Percentiles rank a stretch among this genome's conserved stretches.
Conservation (phyloP, 2,888 invertebrate species). For the Tachina lurida region DNA sequence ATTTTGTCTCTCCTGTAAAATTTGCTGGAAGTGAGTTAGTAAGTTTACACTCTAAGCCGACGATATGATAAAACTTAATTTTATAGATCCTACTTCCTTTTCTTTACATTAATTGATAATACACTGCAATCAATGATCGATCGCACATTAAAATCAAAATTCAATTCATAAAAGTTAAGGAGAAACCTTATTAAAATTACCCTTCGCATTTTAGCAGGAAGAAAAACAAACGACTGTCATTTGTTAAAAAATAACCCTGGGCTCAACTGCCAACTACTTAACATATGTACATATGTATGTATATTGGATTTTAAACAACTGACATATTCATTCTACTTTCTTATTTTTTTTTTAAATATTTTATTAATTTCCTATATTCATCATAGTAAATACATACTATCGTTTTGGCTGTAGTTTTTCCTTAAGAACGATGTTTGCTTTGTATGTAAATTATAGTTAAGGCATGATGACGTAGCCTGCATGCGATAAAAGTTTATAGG, state of each 20-base stretch:
- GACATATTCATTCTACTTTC: constrained; percentile 8
- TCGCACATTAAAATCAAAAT: not conserved
- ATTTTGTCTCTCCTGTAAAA: too few relatives aligned
- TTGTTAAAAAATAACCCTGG: not conserved
- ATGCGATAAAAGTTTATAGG: constrained; percentile 45
- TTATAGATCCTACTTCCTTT: not conserved
- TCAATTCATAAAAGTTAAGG: not conserved
- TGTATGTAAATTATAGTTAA: constrained; percentile 36
- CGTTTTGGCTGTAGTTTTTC: not conserved
- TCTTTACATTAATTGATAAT: not conserved
- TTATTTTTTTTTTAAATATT: constrained; percentile 27
- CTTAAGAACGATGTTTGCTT: constrained; percentile 1
- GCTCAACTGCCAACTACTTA: not conserved
- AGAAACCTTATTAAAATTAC: not conserved
- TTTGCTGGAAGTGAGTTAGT: too few relatives aligned
- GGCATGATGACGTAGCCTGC: constrained; percentile 62
- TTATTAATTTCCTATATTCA: constrained; percentile 13
- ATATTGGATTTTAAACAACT: constrained; percentile 35
- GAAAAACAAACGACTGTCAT: not conserved
- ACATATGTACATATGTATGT: too few relatives aligned
- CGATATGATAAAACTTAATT: too few relatives aligned
- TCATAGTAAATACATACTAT: not conserved
- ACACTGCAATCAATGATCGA: not conserved
- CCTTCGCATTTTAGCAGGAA: not conserved
- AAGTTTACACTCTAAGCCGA: too few relatives aligned